Conservation (phyloP, 2,797 vertebrate genomes). For the Moxostoma hubbsi region DNA sequence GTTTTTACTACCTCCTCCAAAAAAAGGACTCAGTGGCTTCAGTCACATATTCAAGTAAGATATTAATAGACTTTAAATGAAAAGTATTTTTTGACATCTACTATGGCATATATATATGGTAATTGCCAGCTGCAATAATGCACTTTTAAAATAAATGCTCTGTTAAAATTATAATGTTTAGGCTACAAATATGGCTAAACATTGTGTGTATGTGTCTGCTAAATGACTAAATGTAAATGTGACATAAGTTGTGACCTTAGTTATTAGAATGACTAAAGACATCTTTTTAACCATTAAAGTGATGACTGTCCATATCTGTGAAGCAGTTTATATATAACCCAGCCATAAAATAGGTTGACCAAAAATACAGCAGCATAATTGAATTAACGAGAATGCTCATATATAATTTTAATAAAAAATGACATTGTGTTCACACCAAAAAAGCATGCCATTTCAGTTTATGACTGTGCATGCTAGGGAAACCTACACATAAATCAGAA, state of each 20-base stretch:
- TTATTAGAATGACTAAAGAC: neutral
- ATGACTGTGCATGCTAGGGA: slow-evolving; percentile 4
- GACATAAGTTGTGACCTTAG: neutral
- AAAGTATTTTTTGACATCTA: neutral
- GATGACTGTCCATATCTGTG: too few species aligned
- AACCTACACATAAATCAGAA: neutral
- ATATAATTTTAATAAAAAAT: neutral
- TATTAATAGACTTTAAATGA: slow-evolving; percentile 2
- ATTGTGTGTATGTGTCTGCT: too few species aligned
- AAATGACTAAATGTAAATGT: neutral
- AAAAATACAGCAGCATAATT: neutral
- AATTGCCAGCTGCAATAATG: neutral
- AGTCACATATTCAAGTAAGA: neutral
- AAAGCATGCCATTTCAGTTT: neutral
- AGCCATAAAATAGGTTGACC: neutral
- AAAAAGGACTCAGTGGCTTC: neutral
- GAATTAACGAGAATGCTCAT: neutral
- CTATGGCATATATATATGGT: neutral
- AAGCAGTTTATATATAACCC: neutral
- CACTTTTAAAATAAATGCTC: neutral
- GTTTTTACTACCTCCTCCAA: neutral
- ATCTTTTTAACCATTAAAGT: neutral
- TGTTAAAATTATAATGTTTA: neutral
- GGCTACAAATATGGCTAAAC: neutral
- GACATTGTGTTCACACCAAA: neutral